A percentile compares a stretch with the other conserved stretches of the same genome.
These are phyloP conservation scores for Dreissena polymorpha DNA, from an alignment of 1,140 invertebrate species.

Conservation along the genomic window DNA sequence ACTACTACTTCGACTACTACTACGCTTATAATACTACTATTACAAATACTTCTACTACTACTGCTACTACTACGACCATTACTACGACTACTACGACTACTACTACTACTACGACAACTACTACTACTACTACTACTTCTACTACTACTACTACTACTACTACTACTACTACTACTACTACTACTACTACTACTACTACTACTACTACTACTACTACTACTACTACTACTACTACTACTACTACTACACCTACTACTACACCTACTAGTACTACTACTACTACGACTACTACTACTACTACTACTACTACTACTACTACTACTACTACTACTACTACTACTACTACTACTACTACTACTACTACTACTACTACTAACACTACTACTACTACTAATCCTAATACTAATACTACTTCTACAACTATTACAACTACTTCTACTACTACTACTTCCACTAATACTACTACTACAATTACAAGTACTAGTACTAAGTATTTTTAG, in stretches of 20 bases:
- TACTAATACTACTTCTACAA: no score
- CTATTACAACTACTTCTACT: no score
- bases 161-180: constrained; percentile 12
- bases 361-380: constrained; percentile 24
- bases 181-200: background rate
- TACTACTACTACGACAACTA: background rate
- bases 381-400: no score
- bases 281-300: background rate
- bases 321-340: no score
- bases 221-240: constrained; percentile 11
- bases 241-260: no score
- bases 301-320: no score
- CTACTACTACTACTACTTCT: constrained; percentile 21
- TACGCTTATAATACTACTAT: background rate
- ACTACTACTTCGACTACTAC: constrained; percentile 11
- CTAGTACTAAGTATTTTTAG: no score
- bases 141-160: constrained; percentile 8
- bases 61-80: background rate
- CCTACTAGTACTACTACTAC: background rate
- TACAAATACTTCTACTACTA: background rate
- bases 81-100: constrained; percentile 1
- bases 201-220: constrained; percentile 6
- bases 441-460: no score
- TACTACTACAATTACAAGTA: no score
- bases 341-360: constrained; percentile 18